These are phyloP conservation scores for Centropus bengalensis DNA, from an alignment of 2,113 vertebrate species.

Conservation along the genomic window DNA sequence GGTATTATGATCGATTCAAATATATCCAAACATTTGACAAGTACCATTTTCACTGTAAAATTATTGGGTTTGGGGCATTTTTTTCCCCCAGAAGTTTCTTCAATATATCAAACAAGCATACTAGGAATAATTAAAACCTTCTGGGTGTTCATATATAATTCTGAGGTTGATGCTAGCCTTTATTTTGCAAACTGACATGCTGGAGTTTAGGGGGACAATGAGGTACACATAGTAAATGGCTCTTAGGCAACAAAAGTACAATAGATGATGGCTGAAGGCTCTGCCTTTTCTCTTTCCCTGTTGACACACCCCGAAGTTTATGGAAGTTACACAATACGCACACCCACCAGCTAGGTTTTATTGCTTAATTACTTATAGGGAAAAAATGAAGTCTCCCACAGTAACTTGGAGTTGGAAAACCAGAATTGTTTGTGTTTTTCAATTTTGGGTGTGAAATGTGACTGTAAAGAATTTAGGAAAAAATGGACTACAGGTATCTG, in stretches of 20 bases:
- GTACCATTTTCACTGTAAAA: neutral
- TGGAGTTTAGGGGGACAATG: neutral
- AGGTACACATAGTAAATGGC: neutral
- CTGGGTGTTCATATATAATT: neutral
- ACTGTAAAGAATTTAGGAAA: neutral
- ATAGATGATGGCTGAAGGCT: slow-evolving; percentile 20
- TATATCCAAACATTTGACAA: neutral
- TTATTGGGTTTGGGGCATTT: neutral
- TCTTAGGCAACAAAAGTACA: neutral
- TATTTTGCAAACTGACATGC: neutral
- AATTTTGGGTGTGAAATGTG: neutral
- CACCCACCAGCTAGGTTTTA: slow-evolving; percentile 49
- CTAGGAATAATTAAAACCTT: neutral
- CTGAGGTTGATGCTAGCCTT: neutral
- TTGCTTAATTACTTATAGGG: slow-evolving; percentile 43
- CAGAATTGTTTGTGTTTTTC: neutral
- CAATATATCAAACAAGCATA: neutral
- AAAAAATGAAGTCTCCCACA: slow-evolving; percentile 35
- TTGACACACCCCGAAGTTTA: slow-evolving; percentile 34
- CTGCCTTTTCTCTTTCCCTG: slow-evolving; percentile 20
- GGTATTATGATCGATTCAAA: neutral
- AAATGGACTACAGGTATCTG: neutral
- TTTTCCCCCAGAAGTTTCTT: neutral
- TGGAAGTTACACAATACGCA: slow-evolving; percentile 29
- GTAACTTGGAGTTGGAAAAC: neutral